Base-by-base conservation (phyloP, 2,888 invertebrate species). In the Rhagonycha fulva region DNA sequence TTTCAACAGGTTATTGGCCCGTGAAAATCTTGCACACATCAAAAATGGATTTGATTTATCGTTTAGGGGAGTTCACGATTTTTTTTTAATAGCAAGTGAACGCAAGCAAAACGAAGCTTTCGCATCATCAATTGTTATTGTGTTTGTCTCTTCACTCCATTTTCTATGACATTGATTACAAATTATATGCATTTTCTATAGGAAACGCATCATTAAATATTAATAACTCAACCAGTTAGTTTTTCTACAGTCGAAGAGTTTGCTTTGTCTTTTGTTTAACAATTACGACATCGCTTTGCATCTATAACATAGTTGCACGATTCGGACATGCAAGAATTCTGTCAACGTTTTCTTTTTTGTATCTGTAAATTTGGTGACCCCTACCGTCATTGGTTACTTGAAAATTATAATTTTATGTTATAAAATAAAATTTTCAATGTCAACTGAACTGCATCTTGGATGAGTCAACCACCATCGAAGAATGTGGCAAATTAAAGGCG, bases 401-500 rank as follows among this genome's bases (percentile, higher is more conserved):
- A 26, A 26, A 26, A 26, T 19, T 19, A 19, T 26, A 26, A 26
- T 26, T 26, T 7, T 26, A 26, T 7, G 7, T 26, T 26, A 26
- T 26, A 26, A 26, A n/a, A 47, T 47, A 47, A 32, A 32, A 32
- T 12, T 12, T 32, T 32, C 32, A 32, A 19, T 19, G 32, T 32
- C 32, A 12, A 0, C 12, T 12, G 32, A 32, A 11, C 30, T 32
- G 61, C 11, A 70, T 70, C 28, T 19, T 19, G 19, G 12, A 28
- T 11, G n/a, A 24, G 61, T 70, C 62, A 70, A 62, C 62, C 70
- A 70, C 61, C 62, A 30, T n/a, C 14, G 9, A 71, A 63, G 71
- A 71, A 71, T 71, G 71, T 32, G 32, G 47, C n/a, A 32, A 63
- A 26, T 71, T 63, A 71, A 62, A 71, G 7, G 66, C 47, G 14